These are phyloP conservation scores for Armadillidium nasatum DNA, from an alignment of 1,140 invertebrate species.

Conservation along the genomic window DNA sequence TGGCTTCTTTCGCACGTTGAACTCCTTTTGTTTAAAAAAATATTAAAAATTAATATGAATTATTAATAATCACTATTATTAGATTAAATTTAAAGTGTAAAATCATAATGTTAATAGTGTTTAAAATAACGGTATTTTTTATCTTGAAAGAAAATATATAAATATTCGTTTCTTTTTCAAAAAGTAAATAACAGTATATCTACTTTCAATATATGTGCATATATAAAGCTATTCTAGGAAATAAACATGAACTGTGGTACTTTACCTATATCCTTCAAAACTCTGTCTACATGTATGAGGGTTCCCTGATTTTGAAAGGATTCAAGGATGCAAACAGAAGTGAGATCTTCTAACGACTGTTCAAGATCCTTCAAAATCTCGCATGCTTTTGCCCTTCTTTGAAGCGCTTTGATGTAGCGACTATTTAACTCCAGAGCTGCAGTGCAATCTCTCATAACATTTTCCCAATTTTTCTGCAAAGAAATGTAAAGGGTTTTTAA, in stretches of 20 bases:
- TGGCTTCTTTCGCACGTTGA: conserved; percentile 64
- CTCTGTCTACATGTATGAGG: conserved; percentile 73
- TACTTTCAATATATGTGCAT: too few species aligned
- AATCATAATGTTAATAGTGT: too few species aligned
- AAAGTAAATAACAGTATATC: too few species aligned
- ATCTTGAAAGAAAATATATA: too few species aligned
- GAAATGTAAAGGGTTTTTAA: too few species aligned
- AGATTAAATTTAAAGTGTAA: too few species aligned
- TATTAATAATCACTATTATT: too few species aligned
- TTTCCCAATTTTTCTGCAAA: conserved; percentile 69
- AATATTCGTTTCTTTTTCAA: too few species aligned
- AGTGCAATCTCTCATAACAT: conserved; percentile 80
- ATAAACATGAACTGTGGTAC: conserved; percentile 2
- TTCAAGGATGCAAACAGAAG: conserved; percentile 84
- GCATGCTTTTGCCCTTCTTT: conserved; percentile 73
- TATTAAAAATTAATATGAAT: too few species aligned
- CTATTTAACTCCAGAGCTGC: conserved; percentile 78
- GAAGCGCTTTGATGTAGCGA: conserved; percentile 82
- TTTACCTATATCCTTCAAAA: conserved; percentile 72
- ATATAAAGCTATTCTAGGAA: too few species aligned
- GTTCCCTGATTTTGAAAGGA: conserved; percentile 74
- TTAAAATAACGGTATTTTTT: too few species aligned
- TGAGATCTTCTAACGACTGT: conserved; percentile 82
- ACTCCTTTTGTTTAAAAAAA: too few species aligned
- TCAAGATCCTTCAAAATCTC: conserved; percentile 72